Base-by-base conservation (phyloP, 2,888 invertebrate genomes). In the Microplitis manilae region DNA sequence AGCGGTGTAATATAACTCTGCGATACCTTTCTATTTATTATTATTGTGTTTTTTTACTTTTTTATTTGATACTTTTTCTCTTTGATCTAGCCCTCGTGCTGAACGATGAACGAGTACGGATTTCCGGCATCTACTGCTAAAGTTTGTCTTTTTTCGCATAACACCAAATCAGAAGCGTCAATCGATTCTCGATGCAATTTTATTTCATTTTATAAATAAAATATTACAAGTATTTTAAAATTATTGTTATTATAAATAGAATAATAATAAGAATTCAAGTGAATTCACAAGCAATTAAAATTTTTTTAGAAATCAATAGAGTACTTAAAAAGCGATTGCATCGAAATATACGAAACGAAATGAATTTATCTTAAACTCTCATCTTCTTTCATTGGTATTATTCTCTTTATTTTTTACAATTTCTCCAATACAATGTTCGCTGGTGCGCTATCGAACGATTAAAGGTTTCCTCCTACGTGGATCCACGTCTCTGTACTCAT, bases 391-490 rank as follows among this genome's bases (percentile, higher is more conserved):
- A 13, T 2, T 50, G 50, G 9, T 50, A 50, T 50, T 50, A 50
- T 50, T 50, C 50, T 50, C 50, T 50, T 13, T 50, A 13, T 50
- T 50, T 50, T 50, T 50, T 13, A 50, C 50, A 9, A 30, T 30
- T 61, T 20, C 72, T 41, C 75, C 61, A 59, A 50, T 50, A 50
- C 13, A 50, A 50, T 50, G 50, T 50, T 50, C 50, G 9, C 13
- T 50, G 8, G 50, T 13, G 15, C 59, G 15, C 67, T 70, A 76
- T 76, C 72, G 75, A 75, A 73, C 73, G 77, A 79, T 79, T 77
- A 80, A 80, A 79, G 75, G 79, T 80, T 76, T 72, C 76, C 76
- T 76, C 78, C 80, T 76, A 80, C 80, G 77, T 71, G 30, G 72
- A 62, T 41, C 77, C 64, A 72, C 74, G 30, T 30, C 30, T 30